Percentiles rank a stretch among this genome's conserved stretches.
These are phyloP conservation scores for Sminthurides bifidus DNA, from an alignment of 1,140 invertebrate genomes.

Conservation along the genomic window DNA sequence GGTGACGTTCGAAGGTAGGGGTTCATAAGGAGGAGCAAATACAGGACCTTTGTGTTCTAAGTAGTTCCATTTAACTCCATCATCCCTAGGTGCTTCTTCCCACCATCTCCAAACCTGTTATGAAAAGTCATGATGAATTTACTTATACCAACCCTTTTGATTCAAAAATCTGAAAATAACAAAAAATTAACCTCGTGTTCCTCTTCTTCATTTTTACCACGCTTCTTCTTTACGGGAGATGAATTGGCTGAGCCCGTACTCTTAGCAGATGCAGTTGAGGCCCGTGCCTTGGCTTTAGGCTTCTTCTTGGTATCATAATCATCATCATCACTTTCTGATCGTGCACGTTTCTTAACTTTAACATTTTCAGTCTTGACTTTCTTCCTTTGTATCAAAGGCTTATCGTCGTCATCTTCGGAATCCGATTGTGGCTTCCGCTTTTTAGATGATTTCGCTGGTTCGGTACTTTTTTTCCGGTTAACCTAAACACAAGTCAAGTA, in stretches of 20 bases:
- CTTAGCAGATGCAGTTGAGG: not conserved
- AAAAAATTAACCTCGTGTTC: slow-evolving; percentile 17
- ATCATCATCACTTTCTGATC: slow-evolving; percentile 39
- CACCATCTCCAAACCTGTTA: slow-evolving; percentile 92
- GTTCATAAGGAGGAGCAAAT: slow-evolving; percentile 91
- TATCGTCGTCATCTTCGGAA: slow-evolving; percentile 19
- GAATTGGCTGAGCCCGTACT: slow-evolving; percentile 14
- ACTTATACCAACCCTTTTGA: not conserved
- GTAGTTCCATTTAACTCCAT: slow-evolving; percentile 91
- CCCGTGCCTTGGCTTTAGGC: slow-evolving; percentile 36
- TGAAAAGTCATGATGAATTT: not conserved
- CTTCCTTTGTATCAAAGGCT: slow-evolving; percentile 11
- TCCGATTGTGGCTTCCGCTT: slow-evolving; percentile 17
- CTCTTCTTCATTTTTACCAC: slow-evolving; percentile 17
- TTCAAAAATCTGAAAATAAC: not conserved
- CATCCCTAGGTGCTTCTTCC: slow-evolving; percentile 87
- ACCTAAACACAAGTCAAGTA: too few relatives aligned
- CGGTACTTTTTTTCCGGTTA: slow-evolving; percentile 4
- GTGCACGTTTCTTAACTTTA: slow-evolving; percentile 22
- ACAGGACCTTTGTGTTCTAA: slow-evolving; percentile 96
- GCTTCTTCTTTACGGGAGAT: slow-evolving; percentile 41
- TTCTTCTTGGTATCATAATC: slow-evolving; percentile 39
- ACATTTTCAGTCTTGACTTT: slow-evolving; percentile 12
- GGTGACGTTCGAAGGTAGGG: slow-evolving; percentile 67
- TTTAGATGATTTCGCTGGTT: not conserved